Evolutionary conservation across 92 coral and sea anemone species (phyloP).

Genomic region (Paramuricea clavata): DNA sequence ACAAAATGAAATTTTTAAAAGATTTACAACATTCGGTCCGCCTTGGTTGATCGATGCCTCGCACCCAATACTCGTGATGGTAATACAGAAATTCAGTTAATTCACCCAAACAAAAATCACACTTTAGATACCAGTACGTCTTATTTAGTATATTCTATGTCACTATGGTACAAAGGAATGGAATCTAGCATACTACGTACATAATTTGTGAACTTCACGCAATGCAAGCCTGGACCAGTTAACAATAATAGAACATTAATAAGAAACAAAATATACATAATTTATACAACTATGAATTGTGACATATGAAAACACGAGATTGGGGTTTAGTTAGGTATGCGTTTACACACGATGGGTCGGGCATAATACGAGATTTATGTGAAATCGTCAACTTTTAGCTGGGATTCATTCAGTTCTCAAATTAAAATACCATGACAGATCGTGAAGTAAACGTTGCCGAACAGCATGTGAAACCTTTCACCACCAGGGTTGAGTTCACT

Average conservation of each 20-base stretch:
- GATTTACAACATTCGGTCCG: too few relatives aligned
- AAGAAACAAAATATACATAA: neutral
- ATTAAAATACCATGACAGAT: neutral
- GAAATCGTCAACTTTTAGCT: neutral
- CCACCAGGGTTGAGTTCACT: neutral
- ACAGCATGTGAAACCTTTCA: neutral
- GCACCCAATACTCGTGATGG: too few relatives aligned
- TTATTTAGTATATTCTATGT: neutral
- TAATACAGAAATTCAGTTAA: too few relatives aligned
- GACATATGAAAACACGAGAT: neutral
- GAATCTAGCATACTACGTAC: neutral
- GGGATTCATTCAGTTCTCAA: neutral
- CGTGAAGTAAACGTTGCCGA: neutral
- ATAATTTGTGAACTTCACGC: slow-evolving; percentile 4
- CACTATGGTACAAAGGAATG: slow-evolving; percentile 1
- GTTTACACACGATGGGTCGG: neutral
- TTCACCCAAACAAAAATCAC: too few relatives aligned
- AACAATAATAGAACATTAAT: neutral
- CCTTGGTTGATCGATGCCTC: too few relatives aligned
- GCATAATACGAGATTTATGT: too few relatives aligned
- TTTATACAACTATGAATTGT: slow-evolving; percentile 5
- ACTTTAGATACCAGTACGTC: neutral
- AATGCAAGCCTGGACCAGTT: neutral
- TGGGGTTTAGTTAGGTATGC: neutral
- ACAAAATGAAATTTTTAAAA: too few relatives aligned